phyloP scores from a whole-genome alignment of 2,888 invertebrate species.

The Meandrusa payeni region DNA sequence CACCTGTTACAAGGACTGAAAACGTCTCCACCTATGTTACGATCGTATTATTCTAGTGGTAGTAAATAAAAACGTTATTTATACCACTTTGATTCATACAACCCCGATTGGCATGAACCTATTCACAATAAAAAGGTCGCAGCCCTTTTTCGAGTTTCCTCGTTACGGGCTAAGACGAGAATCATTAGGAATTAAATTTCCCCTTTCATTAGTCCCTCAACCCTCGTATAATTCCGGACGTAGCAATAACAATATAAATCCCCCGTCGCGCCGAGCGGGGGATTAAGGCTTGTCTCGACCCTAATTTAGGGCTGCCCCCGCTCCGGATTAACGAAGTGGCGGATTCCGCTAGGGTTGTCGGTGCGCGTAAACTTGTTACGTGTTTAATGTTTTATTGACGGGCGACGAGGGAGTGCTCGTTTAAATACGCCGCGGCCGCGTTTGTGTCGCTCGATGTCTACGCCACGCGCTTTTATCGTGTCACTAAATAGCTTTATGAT shows the following conservation, averaged over 20 bases:
- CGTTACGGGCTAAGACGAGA: constrained; percentile 81
- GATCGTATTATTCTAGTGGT: no score
- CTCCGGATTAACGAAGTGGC: constrained; percentile 80
- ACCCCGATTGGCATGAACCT: constrained; percentile 62
- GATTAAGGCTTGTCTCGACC: constrained; percentile 81
- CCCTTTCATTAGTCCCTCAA: constrained; percentile 82
- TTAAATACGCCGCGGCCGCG: constrained; percentile 61
- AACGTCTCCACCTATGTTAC: no score
- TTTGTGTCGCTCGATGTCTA: constrained; percentile 40
- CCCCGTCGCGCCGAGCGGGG: constrained; percentile 80
- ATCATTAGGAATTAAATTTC: constrained; percentile 82
- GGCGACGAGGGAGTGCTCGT: constrained; percentile 75
- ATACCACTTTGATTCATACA: no score
- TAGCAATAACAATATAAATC: constrained; percentile 81
- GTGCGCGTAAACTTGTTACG: constrained; percentile 79
- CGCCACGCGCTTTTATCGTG: constrained; percentile 26
- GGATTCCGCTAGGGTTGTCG: constrained; percentile 80
- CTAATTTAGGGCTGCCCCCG: constrained; percentile 81
- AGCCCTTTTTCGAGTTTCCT: constrained; percentile 79
- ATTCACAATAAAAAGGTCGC: constrained; percentile 76
- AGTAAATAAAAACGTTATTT: no score
- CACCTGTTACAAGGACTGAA: no score
- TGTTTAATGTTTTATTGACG: constrained; percentile 81
- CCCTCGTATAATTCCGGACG: constrained; percentile 81
- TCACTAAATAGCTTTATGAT: constrained; percentile 18